Evolutionary conservation across 2,888 invertebrate species (phyloP), one percentile per base, ranked within the genome.

Genomic region (Crepidodera aurea): DNA sequence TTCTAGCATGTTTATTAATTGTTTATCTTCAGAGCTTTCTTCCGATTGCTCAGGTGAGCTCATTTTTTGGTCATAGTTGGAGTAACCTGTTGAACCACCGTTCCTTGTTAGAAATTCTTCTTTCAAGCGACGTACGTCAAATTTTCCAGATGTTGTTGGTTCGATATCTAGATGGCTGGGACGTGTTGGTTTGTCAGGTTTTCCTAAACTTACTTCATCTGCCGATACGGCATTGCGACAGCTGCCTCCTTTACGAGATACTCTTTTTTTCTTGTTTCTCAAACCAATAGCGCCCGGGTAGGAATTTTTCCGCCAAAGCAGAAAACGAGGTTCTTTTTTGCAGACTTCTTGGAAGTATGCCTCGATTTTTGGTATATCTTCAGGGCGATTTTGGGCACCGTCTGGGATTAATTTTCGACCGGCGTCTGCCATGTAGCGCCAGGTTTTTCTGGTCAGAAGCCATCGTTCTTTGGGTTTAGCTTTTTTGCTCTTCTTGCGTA

Each of bases 391-490:
- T 75, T 87, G 86, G 2, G 86, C 85, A 15, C 91, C 90, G 51
- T 93, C 93, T n/a, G 94, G 94, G 60, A 94, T 89, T 51, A 94
- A 84, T 76, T 91, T 90, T 62, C 92, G 88, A 42, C 94, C 94
- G 25, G 93, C 93, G 73, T 94, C 94, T n/a, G 93, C 88, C 94
- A 94, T 94, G 81, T 94, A 94, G 73, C 92, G 85, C 94, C 94
- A 94, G 48, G 94, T 94, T 82, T 94, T 94, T 62, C 94, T 84
- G 42, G 94, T 94, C 62, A 94, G 84, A 63, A 94, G 84, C 94
- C 94, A 94, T 79, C 94, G 86, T 81, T 94, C 94, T 77, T 90
- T 90, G 0, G 85, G 85, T 65, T 84, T 85, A 1, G 39, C 58
- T n/a, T 65, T 66, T 29, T 66, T 64, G 18, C 65, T 69, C 77